Conservation (phyloP, 2,797 vertebrate species). For the Premnoplex brunnescens region DNA sequence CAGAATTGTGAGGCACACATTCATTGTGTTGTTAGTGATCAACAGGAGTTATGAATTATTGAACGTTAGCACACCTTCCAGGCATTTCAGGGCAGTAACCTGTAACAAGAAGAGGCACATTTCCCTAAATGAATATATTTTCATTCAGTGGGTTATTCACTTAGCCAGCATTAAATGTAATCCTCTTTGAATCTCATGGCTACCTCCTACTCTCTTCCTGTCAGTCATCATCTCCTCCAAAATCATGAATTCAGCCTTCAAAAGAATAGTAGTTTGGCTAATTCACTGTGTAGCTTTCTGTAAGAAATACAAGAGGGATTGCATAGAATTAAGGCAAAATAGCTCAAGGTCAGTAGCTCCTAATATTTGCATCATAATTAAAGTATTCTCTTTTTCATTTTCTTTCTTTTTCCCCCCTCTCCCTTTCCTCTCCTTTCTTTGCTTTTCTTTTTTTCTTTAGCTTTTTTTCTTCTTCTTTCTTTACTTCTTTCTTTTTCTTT, state of each 20-base stretch:
- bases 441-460: neutral
- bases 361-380: slow-evolving; percentile 53
- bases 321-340: slow-evolving; percentile 54
- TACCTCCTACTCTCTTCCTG: slow-evolving; percentile 52
- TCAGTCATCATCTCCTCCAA: slow-evolving; percentile 65
- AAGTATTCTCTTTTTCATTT: slow-evolving; percentile 4
- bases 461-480: rapidly evolving
- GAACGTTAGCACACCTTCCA: slow-evolving; percentile 53
- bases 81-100: slow-evolving; percentile 38
- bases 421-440: neutral
- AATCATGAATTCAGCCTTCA: slow-evolving; percentile 64
- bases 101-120: slow-evolving; percentile 51
- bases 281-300: slow-evolving; percentile 53
- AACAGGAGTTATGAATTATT: slow-evolving; percentile 33
- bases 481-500: rapidly evolving
- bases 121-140: slow-evolving; percentile 55
- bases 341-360: slow-evolving; percentile 20
- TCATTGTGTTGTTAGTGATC: slow-evolving; percentile 46
- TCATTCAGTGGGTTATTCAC: slow-evolving; percentile 59
- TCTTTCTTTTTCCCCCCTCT: too few species aligned
- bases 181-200: slow-evolving; percentile 57
- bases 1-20: slow-evolving; percentile 7
- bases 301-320: slow-evolving; percentile 59
- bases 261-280: slow-evolving; percentile 66
- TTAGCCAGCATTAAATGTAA: slow-evolving; percentile 72